These are phyloP conservation scores for Thunnus maccoyii DNA, from an alignment of 2,113 vertebrate genomes.

Conservation along the genomic window DNA sequence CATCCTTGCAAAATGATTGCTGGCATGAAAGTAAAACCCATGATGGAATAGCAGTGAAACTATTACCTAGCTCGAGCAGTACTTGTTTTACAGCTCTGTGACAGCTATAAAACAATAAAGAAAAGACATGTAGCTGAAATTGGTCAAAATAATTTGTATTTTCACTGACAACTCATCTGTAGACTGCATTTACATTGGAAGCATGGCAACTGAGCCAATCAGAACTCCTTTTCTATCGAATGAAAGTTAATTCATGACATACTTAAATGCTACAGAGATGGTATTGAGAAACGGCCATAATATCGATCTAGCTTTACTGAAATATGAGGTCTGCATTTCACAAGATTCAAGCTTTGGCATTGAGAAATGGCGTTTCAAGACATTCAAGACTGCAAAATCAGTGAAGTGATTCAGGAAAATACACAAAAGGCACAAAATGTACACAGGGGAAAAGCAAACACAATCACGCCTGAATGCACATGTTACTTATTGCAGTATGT, in stretches of 20 bases:
- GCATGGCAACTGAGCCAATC: not conserved
- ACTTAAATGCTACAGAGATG: slow-evolving; percentile 13
- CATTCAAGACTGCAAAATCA: slow-evolving; percentile 23
- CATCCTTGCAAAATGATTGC: slow-evolving; percentile 54
- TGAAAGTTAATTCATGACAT: slow-evolving; percentile 11
- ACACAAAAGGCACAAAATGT: slow-evolving; percentile 52
- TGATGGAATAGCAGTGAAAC: slow-evolving; percentile 44
- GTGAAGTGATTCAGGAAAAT: slow-evolving; percentile 45
- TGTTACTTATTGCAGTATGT: slow-evolving; percentile 33
- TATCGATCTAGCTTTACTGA: slow-evolving; percentile 13
- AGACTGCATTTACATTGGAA: not conserved
- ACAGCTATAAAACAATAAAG: slow-evolving; percentile 24
- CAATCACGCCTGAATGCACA: slow-evolving; percentile 31
- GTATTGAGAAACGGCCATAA: not conserved
- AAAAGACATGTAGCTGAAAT: not conserved
- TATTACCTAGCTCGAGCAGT: slow-evolving; percentile 15
- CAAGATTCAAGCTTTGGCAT: not conserved
- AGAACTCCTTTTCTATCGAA: not conserved
- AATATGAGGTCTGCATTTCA: slow-evolving; percentile 13
- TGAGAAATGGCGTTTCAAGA: slow-evolving; percentile 50
- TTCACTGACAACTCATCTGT: not conserved
- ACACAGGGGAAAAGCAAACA: slow-evolving; percentile 52
- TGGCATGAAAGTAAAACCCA: slow-evolving; percentile 42
- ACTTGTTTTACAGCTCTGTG: slow-evolving; percentile 37
- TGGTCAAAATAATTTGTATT: not conserved